Percentiles rank a stretch among this genome's conserved stretches.
These are phyloP conservation scores for Spinibarbus caldwelli DNA, from an alignment of 2,797 vertebrate species.

Conservation along the genomic window DNA sequence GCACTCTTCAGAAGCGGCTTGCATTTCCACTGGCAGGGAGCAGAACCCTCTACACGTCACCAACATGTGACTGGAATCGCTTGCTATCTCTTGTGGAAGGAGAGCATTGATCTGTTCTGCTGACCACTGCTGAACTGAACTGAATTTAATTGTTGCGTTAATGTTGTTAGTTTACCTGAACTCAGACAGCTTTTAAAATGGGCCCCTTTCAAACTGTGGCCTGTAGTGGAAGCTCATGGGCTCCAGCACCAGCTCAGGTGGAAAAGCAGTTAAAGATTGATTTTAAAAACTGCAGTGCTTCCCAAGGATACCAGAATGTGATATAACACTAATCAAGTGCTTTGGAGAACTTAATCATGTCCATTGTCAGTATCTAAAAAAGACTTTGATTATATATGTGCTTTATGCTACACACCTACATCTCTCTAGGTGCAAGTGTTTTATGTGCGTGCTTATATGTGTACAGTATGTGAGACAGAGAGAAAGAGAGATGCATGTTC, in stretches of 20 bases:
- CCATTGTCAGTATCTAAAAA: background rate
- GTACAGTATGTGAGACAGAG: background rate
- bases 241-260: background rate
- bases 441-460: background rate
- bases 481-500: background rate
- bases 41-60: no score
- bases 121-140: no score
- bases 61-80: no score
- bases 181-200: background rate
- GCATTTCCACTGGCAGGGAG: no score
- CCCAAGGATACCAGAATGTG: no score
- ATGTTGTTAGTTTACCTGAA: no score
- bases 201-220: background rate
- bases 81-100: no score
- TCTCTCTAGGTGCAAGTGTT: slow-evolving; percentile 20
- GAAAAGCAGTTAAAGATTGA: background rate
- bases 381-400: background rate
- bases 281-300: background rate
- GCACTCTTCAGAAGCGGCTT: no score
- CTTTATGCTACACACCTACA: background rate
- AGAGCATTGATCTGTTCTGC: no score
- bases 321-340: background rate
- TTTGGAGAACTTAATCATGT: background rate
- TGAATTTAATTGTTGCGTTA: no score
- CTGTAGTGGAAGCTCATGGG: background rate